Evolutionary conservation across 1,140 invertebrate species (phyloP).

Genomic region (Hycleus phaleratus): DNA sequence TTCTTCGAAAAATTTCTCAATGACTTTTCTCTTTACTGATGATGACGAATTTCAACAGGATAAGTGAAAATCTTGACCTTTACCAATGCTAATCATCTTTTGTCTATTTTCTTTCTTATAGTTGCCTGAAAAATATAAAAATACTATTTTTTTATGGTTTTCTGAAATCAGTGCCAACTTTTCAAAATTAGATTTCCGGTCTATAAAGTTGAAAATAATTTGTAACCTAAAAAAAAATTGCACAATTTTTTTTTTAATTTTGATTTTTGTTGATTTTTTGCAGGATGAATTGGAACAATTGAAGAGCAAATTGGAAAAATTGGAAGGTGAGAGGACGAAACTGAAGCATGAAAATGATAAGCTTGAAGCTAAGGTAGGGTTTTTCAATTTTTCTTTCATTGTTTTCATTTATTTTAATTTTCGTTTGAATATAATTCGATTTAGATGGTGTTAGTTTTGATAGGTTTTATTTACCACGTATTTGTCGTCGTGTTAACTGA

Average conservation of each 20-base stretch:
- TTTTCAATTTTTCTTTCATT: neutral
- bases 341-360: slow-evolving; percentile 83
- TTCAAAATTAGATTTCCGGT: too few relatives aligned
- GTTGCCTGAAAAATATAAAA: neutral
- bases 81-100: too few relatives aligned
- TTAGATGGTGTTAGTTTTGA: too few relatives aligned
- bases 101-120: too few relatives aligned
- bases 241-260: neutral
- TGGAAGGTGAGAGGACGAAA: slow-evolving; percentile 75
- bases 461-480: too few relatives aligned
- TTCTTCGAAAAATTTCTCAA: too few relatives aligned
- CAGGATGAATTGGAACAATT: slow-evolving; percentile 82
- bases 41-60: too few relatives aligned
- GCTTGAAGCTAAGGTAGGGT: slow-evolving; percentile 80
- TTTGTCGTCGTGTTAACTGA: too few relatives aligned
- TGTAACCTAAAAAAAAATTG: neutral
- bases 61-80: too few relatives aligned
- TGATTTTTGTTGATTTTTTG: slow-evolving; percentile 27
- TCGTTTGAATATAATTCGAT: neutral
- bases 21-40: too few relatives aligned
- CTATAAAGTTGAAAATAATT: too few relatives aligned
- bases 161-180: neutral
- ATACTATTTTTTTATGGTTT: neutral
- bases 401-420: slow-evolving; percentile 5
- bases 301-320: slow-evolving; percentile 71